These are phyloP conservation scores for Drosophila sucinea DNA, from an alignment of 1,140 invertebrate species.

Conservation along the genomic window DNA sequence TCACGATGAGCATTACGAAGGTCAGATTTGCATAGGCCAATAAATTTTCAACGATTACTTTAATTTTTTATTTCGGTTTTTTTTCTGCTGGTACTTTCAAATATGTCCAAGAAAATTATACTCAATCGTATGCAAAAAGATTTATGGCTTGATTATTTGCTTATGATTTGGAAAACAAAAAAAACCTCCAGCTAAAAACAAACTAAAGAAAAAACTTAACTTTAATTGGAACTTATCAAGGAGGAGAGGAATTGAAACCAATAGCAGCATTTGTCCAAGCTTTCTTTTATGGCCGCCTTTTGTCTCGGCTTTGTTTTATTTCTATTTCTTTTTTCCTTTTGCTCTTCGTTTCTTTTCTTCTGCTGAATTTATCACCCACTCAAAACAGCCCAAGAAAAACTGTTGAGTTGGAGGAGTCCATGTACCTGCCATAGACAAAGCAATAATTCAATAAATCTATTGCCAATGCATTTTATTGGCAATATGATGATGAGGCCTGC, in stretches of 20 bases:
- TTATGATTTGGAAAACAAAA: constrained; percentile 60
- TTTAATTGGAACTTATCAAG: constrained; percentile 80
- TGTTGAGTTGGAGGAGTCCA: constrained; percentile 61
- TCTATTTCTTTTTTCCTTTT: not conserved
- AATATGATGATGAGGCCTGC: constrained; percentile 76
- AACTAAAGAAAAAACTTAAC: constrained; percentile 43
- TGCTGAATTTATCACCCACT: constrained; percentile 79
- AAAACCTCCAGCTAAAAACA: constrained; percentile 31
- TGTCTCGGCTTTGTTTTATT: constrained; percentile 4
- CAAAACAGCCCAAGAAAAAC: constrained; percentile 55
- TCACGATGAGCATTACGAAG: not conserved
- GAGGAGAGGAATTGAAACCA: constrained; percentile 47
- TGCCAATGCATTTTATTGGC: constrained; percentile 81
- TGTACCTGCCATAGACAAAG: constrained; percentile 81
- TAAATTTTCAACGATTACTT: constrained; percentile 1
- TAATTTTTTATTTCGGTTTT: not conserved
- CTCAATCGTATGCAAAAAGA: constrained; percentile 59
- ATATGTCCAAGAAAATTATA: constrained; percentile 62
- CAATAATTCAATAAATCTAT: constrained; percentile 83
- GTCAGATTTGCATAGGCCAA: constrained; percentile 3
- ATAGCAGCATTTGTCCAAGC: constrained; percentile 65
- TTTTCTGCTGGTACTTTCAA: constrained; percentile 51
- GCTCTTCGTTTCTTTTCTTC: constrained; percentile 1
- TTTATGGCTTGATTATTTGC: constrained; percentile 80
- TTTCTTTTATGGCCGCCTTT: constrained; percentile 72